phyloP scores from a whole-genome alignment of 2,888 invertebrate species.

The Archips crataeganus region DNA sequence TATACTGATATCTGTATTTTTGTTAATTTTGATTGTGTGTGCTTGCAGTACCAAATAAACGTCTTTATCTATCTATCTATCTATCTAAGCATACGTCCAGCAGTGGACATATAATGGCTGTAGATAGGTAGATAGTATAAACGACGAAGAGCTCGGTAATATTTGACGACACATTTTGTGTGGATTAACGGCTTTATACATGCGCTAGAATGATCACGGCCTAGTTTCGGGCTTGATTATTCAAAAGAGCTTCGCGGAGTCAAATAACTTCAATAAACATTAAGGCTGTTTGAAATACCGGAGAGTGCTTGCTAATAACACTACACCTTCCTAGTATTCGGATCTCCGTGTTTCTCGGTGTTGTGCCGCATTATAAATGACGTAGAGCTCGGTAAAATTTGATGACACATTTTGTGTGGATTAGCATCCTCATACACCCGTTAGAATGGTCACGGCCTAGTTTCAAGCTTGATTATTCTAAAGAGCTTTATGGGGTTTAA shows the following conservation, averaged over 20 bases:
- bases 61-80: too few species aligned
- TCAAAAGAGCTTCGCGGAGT: background rate
- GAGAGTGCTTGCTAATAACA: background rate
- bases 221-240: constrained; percentile 15
- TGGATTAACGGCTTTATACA: constrained; percentile 34
- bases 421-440: constrained; percentile 29
- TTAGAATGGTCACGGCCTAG: constrained; percentile 7
- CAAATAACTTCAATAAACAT: background rate
- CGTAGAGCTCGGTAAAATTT: constrained; percentile 35
- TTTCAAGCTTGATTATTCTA: constrained; percentile 10
- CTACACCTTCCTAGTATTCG: constrained; percentile 2
- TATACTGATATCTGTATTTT: too few species aligned
- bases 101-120: background rate
- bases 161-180: constrained; percentile 34
- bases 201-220: constrained; percentile 5
- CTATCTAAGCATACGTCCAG: too few species aligned
- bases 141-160: constrained; percentile 31
- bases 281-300: background rate
- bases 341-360: constrained; percentile 12
- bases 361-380: constrained; percentile 34
- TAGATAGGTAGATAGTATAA: constrained; percentile 27
- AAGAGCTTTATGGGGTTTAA: background rate
- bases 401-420: constrained; percentile 33
- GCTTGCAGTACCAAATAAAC: too few species aligned
- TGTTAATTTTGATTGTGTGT: too few species aligned